Evolutionary conservation across 2,888 invertebrate species (phyloP).

Genomic region (Geotrupes spiniger): DNA sequence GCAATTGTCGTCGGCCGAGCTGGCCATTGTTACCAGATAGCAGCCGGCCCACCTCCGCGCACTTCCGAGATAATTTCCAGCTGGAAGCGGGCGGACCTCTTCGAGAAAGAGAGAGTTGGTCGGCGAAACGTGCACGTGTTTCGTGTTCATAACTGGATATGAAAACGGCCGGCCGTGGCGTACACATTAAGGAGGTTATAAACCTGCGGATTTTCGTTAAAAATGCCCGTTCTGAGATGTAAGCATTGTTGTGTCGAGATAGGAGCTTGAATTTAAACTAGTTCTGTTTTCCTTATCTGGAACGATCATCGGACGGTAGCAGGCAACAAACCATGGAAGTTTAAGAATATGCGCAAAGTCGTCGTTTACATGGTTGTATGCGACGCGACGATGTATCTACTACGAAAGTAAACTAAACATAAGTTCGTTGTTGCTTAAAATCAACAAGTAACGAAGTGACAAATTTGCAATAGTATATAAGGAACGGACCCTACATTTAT

Average conservation of each 20-base stretch:
- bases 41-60: background rate
- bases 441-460: no score
- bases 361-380: no score
- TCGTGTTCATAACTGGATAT: background rate
- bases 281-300: slow-evolving; percentile 20
- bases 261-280: slow-evolving; percentile 27
- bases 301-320: slow-evolving; percentile 8
- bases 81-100: no score
- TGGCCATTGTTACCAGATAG: background rate
- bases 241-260: slow-evolving; percentile 29
- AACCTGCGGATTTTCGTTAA: slow-evolving; percentile 16
- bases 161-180: slow-evolving; percentile 6
- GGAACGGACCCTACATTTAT: no score
- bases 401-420: no score
- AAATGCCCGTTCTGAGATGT: slow-evolving; percentile 20
- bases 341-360: no score
- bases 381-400: no score
- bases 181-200: slow-evolving; percentile 19
- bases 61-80: no score
- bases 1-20: no score
- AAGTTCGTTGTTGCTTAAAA: no score
- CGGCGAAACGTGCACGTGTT: background rate
- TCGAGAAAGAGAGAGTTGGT: background rate
- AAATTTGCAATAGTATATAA: no score
- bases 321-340: slow-evolving; percentile 10